Base-by-base conservation (phyloP, 2,113 vertebrate genomes). In the Acinonyx jubatus region DNA sequence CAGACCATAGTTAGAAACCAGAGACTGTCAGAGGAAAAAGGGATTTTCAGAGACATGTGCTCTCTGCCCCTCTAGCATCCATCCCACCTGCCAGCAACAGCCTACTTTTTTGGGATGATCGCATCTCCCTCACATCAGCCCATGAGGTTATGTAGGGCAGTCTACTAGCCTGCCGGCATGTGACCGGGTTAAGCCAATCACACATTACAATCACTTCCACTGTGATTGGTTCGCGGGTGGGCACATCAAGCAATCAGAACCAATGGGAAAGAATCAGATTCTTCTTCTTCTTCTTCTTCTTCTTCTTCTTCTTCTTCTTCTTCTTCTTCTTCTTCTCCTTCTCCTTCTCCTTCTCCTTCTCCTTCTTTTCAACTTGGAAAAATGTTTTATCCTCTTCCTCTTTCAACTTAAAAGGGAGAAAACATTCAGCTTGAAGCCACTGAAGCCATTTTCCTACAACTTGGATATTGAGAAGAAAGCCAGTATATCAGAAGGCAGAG, bases 161-260 rank as follows among this genome's bases (percentile, higher is more conserved):
- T 18, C 5, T 33, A 31, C 2, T 12, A 27, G 31, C 41, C 50
- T 85, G 7, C 29, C 31, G 38, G 9, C 57, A 45, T 0, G 1
- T 25, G 33, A 36, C 15, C 31, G n/a, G 27, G 25, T 27, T 16
- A 83, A 88, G 65, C 14, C 69, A 63, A 5, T 33, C 63, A 38
- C 76, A 57, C 7, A 5, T 36, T 7, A 6, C 19, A 91, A 11
- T 36, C 69, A 38, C 7, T 38, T 81, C n/a, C 12, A 36, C 66
- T 27, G 2, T 73, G 61, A 50, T 6, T 50, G 29, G 25, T 16
- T 76, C 18, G 1, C 0, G 2, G 36, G 63, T 18, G 38, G 15
- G 21, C 25, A 50, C 2, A 1, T 78, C 50, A 27, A 7, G 0
- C 55, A 83, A 7, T 45, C 13, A 33, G 29, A 92, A 48, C 65